Evolutionary conservation across 1,140 invertebrate species (phyloP).

Genomic region (Psix sp.): DNA sequence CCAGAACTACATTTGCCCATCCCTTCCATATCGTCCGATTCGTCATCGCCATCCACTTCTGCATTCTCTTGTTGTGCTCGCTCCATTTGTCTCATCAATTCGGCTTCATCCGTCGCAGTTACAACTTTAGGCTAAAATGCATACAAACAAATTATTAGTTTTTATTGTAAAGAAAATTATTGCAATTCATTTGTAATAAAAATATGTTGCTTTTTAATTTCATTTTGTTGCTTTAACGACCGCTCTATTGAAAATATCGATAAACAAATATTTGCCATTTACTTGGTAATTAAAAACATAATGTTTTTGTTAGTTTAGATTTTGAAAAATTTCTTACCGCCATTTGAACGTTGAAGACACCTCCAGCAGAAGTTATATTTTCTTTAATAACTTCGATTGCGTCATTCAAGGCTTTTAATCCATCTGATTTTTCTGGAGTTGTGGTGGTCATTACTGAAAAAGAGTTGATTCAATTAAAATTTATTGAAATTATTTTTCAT

Average conservation of each 20-base stretch:
- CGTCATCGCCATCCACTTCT: conserved; percentile 94
- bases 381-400: conserved; percentile 92
- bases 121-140: conserved; percentile 93
- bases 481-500: too few relatives aligned
- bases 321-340: conserved; percentile 81
- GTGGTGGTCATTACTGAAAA: conserved; percentile 95
- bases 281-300: too few relatives aligned
- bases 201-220: too few relatives aligned
- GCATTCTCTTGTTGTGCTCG: conserved; percentile 94
- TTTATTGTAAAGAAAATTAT: neutral
- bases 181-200: neutral
- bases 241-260: too few relatives aligned
- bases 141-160: neutral
- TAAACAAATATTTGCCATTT: too few relatives aligned
- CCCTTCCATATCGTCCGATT: conserved; percentile 87
- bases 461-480: conserved; percentile 4
- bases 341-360: conserved; percentile 96
- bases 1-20: conserved; percentile 70
- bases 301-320: neutral
- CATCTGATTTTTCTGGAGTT: conserved; percentile 96
- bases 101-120: conserved; percentile 97
- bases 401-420: conserved; percentile 90
- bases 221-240: too few relatives aligned
- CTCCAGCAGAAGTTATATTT: conserved; percentile 89
- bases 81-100: conserved; percentile 95